Evolutionary conservation across 2,888 invertebrate species (phyloP), one percentile per base, ranked within the genome.

Genomic region (Mythimna loreyi): DNA sequence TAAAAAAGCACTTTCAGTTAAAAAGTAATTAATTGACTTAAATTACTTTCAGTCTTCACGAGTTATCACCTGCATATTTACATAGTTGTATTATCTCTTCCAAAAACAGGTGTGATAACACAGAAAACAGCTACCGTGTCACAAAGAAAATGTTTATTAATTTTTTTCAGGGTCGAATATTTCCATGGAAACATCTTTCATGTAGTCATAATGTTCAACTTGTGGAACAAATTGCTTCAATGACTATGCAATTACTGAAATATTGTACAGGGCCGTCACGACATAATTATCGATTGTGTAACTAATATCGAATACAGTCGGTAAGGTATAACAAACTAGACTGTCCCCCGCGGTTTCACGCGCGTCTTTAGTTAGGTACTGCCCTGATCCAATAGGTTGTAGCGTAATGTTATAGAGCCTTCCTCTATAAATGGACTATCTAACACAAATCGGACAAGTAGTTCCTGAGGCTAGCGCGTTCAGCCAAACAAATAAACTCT

Each of bases 61-160:
- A 43, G 4, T 36, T 55, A 30, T 50, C 43, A 60, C 21, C 16
- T 30, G 16, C 23, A 62, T 72, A 56, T 68, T 72, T 65, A 68
- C 33, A 30, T 49, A 65, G 47, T 23, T 62, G 50, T 65, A 25
- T 52, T 33, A 45, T 30, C 53, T 49, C 28, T 56, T 43, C 19
- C 21, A 28, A 55, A 62, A 71, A 49, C 69, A 70, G 23, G 23
- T 61, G 75, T 69, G 75, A 52, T 60, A 76, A 62, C 30, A 76
- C 9, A 49, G 36, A 56, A 64, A 50, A 23, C 47, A 11, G 30
- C 16, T 28, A 58, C 40, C 9, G 13, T 23, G 7, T 43, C 33
- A 23, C 8, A 40, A 59, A 56, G 33, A 59, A 70, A 56, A 60
- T 59, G 59, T 53, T 78, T 68, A 49, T 21, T 72, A 59, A 78